These are phyloP conservation scores for Matsumyia berberina DNA, from an alignment of 2,888 invertebrate genomes.

Conservation along the genomic window DNA sequence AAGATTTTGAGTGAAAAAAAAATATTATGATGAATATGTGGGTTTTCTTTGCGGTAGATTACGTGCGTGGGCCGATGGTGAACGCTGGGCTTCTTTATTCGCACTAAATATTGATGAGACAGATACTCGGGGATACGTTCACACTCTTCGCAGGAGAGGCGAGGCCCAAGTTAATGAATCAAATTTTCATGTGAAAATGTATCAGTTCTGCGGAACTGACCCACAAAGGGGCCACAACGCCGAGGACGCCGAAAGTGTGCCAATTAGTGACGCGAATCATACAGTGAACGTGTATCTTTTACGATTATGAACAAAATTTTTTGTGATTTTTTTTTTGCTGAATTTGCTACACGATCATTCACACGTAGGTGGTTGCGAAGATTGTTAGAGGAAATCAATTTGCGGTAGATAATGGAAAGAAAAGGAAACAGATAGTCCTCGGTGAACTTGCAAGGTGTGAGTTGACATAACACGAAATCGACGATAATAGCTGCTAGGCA, in stretches of 20 bases:
- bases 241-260: constrained; percentile 39
- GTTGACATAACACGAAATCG: too few species aligned
- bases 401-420: too few species aligned
- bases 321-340: constrained; percentile 13
- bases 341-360: constrained; percentile 19
- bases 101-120: constrained; percentile 49
- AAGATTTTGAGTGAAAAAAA: constrained; percentile 10
- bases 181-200: constrained; percentile 30
- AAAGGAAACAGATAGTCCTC: too few species aligned
- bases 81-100: constrained; percentile 11
- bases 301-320: constrained; percentile 3
- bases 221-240: constrained; percentile 24
- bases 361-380: constrained; percentile 4
- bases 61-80: constrained; percentile 6
- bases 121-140: constrained; percentile 12
- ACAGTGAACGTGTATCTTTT: constrained; percentile 15
- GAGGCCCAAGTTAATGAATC: constrained; percentile 39
- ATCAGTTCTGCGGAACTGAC: constrained; percentile 47
- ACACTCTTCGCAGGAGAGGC: not conserved
- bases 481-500: too few species aligned
- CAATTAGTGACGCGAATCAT: constrained; percentile 42
- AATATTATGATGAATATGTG: constrained; percentile 44
- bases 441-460: too few species aligned
- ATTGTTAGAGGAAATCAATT: too few species aligned
- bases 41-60: constrained; percentile 20